Base-by-base conservation (phyloP, 2,888 invertebrate genomes). In the Cerceris ruficornis region DNA sequence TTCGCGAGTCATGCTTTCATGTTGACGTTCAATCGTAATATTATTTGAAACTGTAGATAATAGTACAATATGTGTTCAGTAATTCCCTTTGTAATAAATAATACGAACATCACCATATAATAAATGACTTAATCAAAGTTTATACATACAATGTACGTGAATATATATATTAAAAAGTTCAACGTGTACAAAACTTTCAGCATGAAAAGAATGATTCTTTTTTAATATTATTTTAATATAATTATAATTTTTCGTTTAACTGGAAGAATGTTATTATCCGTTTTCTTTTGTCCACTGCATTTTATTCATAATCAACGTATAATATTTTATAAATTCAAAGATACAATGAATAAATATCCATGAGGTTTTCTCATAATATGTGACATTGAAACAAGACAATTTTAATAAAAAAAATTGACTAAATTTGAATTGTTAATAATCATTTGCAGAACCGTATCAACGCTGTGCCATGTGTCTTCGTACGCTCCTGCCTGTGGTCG, bases 401-500 rank as follows among this genome's bases (percentile, higher is more conserved):
- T 50, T n/a, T 55, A 55, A 54, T 7, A 9, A 54, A 17, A 54
- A 9, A 14, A 5, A 5, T 54, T 6, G 8, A 7, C 1, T 13
- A 52, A 11, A n/a, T n/a, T 7, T 52, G n/a, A 7, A 52, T 14
- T n/a, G 52, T 52, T 55, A 42, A 28, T 28, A 39, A 52, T 52
- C 14, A 65, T 68, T 65, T 59, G 49, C 59, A 75, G 80, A 61
- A 68, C 14, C 17, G 49, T 49, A 43, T 57, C 58, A 58, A 28
- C 14, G 62, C 60, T 67, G 49, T 49, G 28, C 65, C 69, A 77
- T 81, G 80, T 55, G 62, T 15, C 62, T 78, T 77, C 50, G 11
- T 83, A 82, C 83, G 80, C 46, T 64, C 82, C 83, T 83, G 80
- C 39, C 46, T 64, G 50, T 81, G 78, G 83, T 88, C 87, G 88